phyloP scores from a whole-genome alignment of 2,113 vertebrate species.

The Aptenodytes forsteri region DNA sequence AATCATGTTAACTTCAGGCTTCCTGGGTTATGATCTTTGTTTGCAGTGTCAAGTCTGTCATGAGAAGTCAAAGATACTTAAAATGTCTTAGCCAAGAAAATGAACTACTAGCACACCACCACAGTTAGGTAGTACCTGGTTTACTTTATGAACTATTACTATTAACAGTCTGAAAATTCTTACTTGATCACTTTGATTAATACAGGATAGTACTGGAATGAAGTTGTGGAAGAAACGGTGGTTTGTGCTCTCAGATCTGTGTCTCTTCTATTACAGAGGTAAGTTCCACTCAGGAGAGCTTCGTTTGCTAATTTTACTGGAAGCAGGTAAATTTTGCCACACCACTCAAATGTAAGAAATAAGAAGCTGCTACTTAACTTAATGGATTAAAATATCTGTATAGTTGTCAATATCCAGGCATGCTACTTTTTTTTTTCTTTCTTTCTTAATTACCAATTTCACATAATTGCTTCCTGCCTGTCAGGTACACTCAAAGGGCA shows the following conservation, averaged over 20 bases:
- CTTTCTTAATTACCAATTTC: neutral
- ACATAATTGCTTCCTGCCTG: neutral
- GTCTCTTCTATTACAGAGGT: conserved; percentile 99
- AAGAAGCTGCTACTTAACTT: neutral
- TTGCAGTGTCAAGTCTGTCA: neutral
- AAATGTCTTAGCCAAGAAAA: neutral
- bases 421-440: neutral
- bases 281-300: conserved; percentile 40
- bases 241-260: conserved; percentile 97
- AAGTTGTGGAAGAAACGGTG: conserved; percentile 98
- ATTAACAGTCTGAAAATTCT: neutral
- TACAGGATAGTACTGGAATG: conserved; percentile 96
- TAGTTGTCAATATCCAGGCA: neutral
- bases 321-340: neutral
- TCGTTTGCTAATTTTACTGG: neutral
- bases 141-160: neutral
- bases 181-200: neutral
- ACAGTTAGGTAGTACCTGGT: neutral
- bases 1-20: neutral
- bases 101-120: neutral
- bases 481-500: neutral
- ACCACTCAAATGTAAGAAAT: neutral
- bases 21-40: neutral
- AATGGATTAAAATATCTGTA: neutral
- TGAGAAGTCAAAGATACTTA: neutral